A percentile compares a stretch with the other conserved stretches of the same genome.
phyloP scores from a whole-genome alignment of 2,888 invertebrate species.

The Erebia palarica region DNA sequence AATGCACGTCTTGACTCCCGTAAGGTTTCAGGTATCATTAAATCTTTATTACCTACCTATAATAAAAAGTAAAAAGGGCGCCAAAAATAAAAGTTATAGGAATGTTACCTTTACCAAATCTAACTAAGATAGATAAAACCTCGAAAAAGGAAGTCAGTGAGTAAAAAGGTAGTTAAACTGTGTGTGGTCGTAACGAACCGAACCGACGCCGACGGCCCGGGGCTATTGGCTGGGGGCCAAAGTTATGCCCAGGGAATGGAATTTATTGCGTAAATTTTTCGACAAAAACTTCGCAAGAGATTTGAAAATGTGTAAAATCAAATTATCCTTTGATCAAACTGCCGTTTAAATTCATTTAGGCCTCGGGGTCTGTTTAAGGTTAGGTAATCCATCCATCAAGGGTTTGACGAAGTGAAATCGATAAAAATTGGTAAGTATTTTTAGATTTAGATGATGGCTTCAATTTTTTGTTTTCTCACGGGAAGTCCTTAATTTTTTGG shows the following conservation, averaged over 20 bases:
- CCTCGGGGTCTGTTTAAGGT: not conserved
- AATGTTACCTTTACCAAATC: constrained; percentile 1
- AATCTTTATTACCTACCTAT: not conserved
- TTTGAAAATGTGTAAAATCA: constrained; percentile 2
- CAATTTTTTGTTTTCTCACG: too few relatives aligned
- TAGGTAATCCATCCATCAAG: not conserved
- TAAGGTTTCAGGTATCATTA: too few relatives aligned
- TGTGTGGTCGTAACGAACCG: constrained; percentile 9
- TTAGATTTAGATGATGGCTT: too few relatives aligned
- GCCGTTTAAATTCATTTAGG: not conserved
- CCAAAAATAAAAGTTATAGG: not conserved
- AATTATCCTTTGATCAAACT: not conserved
- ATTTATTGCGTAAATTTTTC: not conserved
- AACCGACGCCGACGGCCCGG: not conserved
- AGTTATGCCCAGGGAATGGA: not conserved
- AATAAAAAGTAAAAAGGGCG: constrained; percentile 2
- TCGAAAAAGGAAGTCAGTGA: constrained; percentile 49
- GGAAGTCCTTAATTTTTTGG: too few relatives aligned
- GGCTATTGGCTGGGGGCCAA: not conserved
- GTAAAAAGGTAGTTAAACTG: constrained; percentile 41
- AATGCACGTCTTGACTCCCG: too few relatives aligned
- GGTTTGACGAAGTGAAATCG: not conserved
- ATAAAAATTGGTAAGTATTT: not conserved
- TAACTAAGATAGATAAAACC: constrained; percentile 30
- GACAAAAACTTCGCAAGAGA: not conserved